Evolutionary conservation across 1,140 invertebrate genomes (phyloP).

Genomic region (Procambarus virginalis): DNA sequence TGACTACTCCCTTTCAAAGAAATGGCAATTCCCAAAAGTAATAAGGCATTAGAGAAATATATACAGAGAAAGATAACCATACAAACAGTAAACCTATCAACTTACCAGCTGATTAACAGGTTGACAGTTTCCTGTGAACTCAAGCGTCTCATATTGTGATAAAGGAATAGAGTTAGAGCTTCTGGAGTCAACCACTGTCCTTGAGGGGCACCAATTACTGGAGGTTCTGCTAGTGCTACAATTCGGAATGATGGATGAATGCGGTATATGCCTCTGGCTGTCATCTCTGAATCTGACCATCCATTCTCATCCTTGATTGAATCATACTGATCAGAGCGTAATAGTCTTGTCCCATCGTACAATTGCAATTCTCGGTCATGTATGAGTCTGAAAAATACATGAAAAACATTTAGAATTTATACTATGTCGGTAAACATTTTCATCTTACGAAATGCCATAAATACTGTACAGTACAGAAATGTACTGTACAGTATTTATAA

Average conservation of each 20-base stretch:
- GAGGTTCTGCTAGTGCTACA: slow-evolving; percentile 91
- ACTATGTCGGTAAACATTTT: too few relatives aligned
- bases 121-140: slow-evolving; percentile 86
- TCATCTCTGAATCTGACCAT: slow-evolving; percentile 80
- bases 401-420: background rate
- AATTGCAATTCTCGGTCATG: slow-evolving; percentile 91
- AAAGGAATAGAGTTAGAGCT: slow-evolving; percentile 91
- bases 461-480: too few relatives aligned
- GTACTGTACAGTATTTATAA: too few relatives aligned
- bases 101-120: slow-evolving; percentile 83
- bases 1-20: too few relatives aligned
- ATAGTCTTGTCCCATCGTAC: slow-evolving; percentile 87
- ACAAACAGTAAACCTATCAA: background rate
- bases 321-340: slow-evolving; percentile 85
- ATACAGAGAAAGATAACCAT: too few relatives aligned
- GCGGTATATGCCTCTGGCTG: slow-evolving; percentile 79
- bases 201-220: slow-evolving; percentile 75
- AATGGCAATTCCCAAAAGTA: too few relatives aligned
- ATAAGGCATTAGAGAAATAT: too few relatives aligned
- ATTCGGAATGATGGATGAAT: slow-evolving; percentile 94
- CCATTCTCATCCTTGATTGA: slow-evolving; percentile 78
- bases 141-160: slow-evolving; percentile 89
- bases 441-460: background rate
- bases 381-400: slow-evolving; percentile 79
- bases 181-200: slow-evolving; percentile 94